Conservation (phyloP, 2,113 vertebrate genomes). For the Phylloscopus whistleri region DNA sequence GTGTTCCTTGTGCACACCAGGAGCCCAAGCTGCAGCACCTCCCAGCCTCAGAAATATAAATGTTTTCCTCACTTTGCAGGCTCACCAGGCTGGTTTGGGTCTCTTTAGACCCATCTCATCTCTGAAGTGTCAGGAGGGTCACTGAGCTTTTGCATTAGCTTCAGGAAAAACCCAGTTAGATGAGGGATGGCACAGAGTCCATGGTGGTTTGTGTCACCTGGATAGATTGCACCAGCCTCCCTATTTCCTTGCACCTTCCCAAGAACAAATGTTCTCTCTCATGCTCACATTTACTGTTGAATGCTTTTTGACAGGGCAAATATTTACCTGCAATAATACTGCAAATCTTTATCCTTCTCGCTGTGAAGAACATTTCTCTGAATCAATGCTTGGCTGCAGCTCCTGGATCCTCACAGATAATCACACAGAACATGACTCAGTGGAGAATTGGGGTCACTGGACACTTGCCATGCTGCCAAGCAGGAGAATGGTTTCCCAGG, state of each 20-base stretch:
- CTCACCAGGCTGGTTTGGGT: neutral
- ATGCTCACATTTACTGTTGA: conserved; percentile 18
- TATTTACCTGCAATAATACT: conserved; percentile 67
- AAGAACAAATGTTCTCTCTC: conserved; percentile 54
- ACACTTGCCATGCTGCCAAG: neutral
- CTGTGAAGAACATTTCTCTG: conserved; percentile 22
- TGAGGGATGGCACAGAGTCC: neutral
- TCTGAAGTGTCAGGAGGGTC: neutral
- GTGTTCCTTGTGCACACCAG: neutral
- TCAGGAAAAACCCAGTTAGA: neutral
- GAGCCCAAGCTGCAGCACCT: neutral
- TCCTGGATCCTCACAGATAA: neutral
- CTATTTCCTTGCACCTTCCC: conserved; percentile 14
- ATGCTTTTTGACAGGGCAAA: conserved; percentile 62
- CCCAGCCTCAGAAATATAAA: neutral
- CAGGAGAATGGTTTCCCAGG: neutral
- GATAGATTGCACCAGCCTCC: neutral
- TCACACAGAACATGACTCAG: conserved; percentile 9
- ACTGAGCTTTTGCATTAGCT: neutral
- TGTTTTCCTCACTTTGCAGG: neutral
- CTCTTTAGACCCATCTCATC: neutral
- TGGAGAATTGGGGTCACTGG: conserved; percentile 45
- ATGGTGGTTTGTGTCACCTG: neutral
- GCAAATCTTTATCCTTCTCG: conserved; percentile 41
- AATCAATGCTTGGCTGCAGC: conserved; percentile 39